Evolutionary conservation across 2,888 invertebrate species (phyloP), one percentile per base, ranked within the genome.

Genomic region (Gymnosoma rotundatum): DNA sequence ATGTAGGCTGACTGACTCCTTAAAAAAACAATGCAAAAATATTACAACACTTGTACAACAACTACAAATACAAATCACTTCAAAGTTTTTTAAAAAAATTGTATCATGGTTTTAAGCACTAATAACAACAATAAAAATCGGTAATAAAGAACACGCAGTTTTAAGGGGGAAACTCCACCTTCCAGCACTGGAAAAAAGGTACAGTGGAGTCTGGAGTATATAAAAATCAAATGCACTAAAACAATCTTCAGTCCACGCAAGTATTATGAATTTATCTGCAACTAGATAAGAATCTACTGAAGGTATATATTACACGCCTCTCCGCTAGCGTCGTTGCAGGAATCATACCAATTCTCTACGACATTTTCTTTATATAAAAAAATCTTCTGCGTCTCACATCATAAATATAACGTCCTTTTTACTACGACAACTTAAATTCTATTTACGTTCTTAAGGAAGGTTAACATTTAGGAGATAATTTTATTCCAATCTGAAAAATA

Each of bases 111-210:
- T 32, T 32, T 54, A 25, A 67, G 48, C 66, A 60, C 36, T 52
- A 20, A 69, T 14, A 45, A 12, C 66, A 45, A 52, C 16, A 67
- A 64, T 54, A 56, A 69, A 72, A 70, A 70, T 38, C 56, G 36
- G 21, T 50, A 83, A 83, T 83, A 83, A 83, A 79, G 61, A 70
- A 83, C 83, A 83, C 83, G 83, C 83, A 83, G 72, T 83, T 74
- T 56, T 66, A 52, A n/a, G 20, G 20, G 8, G 9, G 36, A 50
- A 70, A 58, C 38, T 58, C 61, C 80, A 66, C 56, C 66, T 79
- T 58, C 42, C 42, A 54, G 14, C 25, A 14, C 20, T 12, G 42
- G 12, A 64, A 50, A 16, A 60, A 8, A 8, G 7, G 1, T 8
- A 76, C 76, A 60, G 76, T 76, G 60, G 60, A 12, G 8, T 8